phyloP scores from a whole-genome alignment of 30 jellyfish, hydroid and myxozoan species.

The Nemopilema nomurai region DNA sequence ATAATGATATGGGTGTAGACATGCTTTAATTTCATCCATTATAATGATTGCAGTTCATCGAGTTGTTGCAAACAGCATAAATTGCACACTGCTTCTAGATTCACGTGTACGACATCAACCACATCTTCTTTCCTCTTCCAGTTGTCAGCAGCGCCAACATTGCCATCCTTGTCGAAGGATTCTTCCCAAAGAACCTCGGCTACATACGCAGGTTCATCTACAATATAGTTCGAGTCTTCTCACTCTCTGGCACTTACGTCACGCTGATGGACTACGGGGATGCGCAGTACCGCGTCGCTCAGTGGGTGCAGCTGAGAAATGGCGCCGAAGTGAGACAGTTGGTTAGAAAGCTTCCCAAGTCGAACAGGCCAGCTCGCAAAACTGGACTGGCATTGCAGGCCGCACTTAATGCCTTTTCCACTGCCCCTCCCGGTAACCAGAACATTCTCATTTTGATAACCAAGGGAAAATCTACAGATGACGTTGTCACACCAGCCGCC shows the following conservation, averaged over 20 bases:
- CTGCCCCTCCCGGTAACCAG: slow-evolving; percentile 72
- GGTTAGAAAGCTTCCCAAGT: slow-evolving; percentile 44
- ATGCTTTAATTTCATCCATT: no score
- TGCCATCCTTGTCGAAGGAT: slow-evolving; percentile 69
- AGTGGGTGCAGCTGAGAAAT: slow-evolving; percentile 62
- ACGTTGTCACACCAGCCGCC: slow-evolving; percentile 68
- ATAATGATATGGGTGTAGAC: no score
- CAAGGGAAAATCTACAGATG: slow-evolving; percentile 70
- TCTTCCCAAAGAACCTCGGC: slow-evolving; percentile 56
- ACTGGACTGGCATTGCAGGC: slow-evolving; percentile 71
- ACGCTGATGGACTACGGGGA: slow-evolving; percentile 63
- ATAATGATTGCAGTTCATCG: no score
- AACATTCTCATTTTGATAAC: slow-evolving; percentile 57
- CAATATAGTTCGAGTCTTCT: slow-evolving; percentile 65
- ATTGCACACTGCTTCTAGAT: no score
- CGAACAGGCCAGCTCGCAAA: slow-evolving; percentile 54
- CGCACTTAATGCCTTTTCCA: slow-evolving; percentile 37
- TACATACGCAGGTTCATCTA: slow-evolving; percentile 64
- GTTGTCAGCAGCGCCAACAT: slow-evolving; percentile 64
- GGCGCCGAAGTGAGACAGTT: slow-evolving; percentile 52
- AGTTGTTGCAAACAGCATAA: no score
- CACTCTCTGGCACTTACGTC: slow-evolving; percentile 71
- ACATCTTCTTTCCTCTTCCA: no score
- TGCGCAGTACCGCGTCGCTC: slow-evolving; percentile 64
- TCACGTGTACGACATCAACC: no score